phyloP scores from a whole-genome alignment of 2,113 vertebrate genomes.

The Anarhynchus alexandrinus region DNA sequence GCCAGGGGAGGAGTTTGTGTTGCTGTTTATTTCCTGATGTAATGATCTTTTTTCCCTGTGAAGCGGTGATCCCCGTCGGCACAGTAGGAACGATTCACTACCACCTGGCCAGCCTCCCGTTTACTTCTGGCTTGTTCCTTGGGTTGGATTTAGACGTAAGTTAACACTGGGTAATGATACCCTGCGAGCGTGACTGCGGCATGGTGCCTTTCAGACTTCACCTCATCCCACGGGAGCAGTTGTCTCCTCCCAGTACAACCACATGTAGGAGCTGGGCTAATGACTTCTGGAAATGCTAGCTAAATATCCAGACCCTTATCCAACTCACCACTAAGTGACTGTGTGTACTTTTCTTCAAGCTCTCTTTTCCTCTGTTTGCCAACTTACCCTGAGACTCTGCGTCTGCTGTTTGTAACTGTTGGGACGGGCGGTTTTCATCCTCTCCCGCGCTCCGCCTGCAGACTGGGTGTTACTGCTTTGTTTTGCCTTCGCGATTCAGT shows the following conservation, averaged over 20 bases:
- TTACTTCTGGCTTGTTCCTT: not conserved
- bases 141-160: slow-evolving; percentile 33
- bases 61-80: not conserved
- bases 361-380: not conserved
- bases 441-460: not conserved
- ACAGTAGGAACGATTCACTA: not conserved
- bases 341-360: not conserved
- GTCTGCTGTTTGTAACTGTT: not conserved
- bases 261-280: not conserved
- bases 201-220: not conserved
- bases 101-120: slow-evolving; percentile 6
- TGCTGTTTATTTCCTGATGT: not conserved
- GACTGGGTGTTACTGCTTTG: not conserved
- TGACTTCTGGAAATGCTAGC: not conserved
- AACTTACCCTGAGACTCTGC: not conserved
- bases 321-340: not conserved
- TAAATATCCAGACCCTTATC: not conserved
- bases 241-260: not conserved
- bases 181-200: accelerated
- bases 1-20: not conserved
- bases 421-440: not conserved
- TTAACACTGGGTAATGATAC: not conserved
- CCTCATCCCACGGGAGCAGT: accelerated
- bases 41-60: accelerated
- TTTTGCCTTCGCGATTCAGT: not conserved